Evolutionary conservation across 1,140 invertebrate genomes (phyloP).

Genomic region (Magallana ariakensis): DNA sequence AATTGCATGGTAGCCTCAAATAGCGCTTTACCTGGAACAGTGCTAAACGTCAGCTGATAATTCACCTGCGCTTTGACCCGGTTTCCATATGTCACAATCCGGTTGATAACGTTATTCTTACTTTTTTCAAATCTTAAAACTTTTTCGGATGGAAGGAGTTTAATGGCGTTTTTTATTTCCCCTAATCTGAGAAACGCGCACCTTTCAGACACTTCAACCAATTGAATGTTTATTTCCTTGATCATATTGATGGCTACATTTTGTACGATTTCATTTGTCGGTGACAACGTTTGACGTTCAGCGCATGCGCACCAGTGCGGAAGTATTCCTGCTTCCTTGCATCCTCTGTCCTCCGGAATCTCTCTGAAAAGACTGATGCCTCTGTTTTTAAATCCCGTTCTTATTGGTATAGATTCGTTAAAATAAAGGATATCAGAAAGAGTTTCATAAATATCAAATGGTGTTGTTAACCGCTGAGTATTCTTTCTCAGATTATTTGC

Average conservation of each 20-base stretch:
- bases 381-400: conserved; percentile 58
- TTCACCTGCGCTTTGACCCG: neutral
- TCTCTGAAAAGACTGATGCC: conserved; percentile 77
- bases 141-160: conserved; percentile 58
- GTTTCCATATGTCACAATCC: too few relatives aligned
- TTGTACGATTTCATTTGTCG: conserved; percentile 8
- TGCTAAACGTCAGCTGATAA: conserved; percentile 41
- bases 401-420: conserved; percentile 9
- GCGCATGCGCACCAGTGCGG: conserved; percentile 80
- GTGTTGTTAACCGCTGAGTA: conserved; percentile 78
- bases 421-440: conserved; percentile 77
- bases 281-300: conserved; percentile 50
- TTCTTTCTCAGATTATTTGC: conserved; percentile 87
- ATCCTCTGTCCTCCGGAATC: conserved; percentile 78
- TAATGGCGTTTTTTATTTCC: conserved; percentile 56
- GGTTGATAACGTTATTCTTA: conserved; percentile 48
- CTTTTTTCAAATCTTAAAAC: neutral
- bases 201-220: conserved; percentile 45
- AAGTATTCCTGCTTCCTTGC: conserved; percentile 75
- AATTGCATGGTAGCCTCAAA: conserved; percentile 49
- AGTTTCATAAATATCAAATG: conserved; percentile 80
- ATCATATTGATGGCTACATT: conserved; percentile 60
- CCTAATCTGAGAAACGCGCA: conserved; percentile 60
- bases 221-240: conserved; percentile 62
- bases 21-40: conserved; percentile 44